Conservation (phyloP, 2,113 vertebrate species). For the Notiomystis cincta region DNA sequence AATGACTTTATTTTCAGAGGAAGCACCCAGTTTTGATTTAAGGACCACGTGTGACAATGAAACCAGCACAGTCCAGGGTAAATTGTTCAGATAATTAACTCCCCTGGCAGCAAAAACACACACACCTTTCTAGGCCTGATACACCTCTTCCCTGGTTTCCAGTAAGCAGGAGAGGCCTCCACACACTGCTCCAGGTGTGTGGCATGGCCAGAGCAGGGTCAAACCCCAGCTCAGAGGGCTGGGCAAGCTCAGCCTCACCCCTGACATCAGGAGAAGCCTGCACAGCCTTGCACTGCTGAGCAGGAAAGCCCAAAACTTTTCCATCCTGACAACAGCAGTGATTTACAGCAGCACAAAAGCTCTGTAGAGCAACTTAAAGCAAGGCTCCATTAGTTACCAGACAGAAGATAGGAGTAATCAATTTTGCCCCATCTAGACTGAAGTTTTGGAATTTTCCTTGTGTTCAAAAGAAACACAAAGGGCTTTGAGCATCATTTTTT, state of each 20-base stretch:
- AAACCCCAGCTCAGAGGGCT: neutral
- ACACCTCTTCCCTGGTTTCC: neutral
- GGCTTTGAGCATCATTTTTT: neutral
- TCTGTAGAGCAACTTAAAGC: slow-evolving; percentile 20
- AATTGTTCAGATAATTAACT: neutral
- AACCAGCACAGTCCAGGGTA: neutral
- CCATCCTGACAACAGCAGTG: slow-evolving; percentile 8
- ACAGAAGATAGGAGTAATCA: slow-evolving; percentile 35
- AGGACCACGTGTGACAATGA: neutral
- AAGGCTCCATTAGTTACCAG: slow-evolving; percentile 30
- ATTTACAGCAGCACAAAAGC: slow-evolving; percentile 50
- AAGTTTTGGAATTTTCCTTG: neutral
- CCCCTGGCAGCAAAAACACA: neutral
- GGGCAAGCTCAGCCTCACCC: neutral
- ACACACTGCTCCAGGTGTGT: neutral
- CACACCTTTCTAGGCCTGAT: neutral
- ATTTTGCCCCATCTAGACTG: neutral
- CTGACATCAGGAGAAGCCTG: too few species aligned
- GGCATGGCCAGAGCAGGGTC: neutral
- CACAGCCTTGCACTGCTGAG: neutral
- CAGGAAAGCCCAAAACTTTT: slow-evolving; percentile 4
- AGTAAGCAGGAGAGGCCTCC: neutral
- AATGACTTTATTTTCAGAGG: neutral
- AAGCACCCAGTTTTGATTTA: neutral
- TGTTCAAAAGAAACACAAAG: neutral